phyloP scores from a whole-genome alignment of 2,888 invertebrate species.

The Leptinotarsa tumamoca region DNA sequence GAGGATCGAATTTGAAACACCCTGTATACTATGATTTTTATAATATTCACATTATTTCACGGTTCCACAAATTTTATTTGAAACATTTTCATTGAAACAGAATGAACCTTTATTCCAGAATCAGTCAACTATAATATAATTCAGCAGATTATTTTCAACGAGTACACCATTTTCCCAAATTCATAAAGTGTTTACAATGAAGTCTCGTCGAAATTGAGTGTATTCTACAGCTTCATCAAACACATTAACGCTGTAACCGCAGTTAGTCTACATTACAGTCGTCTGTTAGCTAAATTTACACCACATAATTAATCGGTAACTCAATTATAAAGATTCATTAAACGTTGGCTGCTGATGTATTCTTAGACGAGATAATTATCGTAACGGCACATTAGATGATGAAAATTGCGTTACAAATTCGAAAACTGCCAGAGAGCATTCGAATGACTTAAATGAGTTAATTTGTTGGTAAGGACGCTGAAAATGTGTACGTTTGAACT shows the following conservation, averaged over 20 bases:
- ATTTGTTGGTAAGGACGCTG: background rate
- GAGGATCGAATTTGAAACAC: too few relatives aligned
- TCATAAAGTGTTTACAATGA: conserved; percentile 4
- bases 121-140: too few relatives aligned
- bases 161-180: too few relatives aligned
- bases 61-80: too few relatives aligned
- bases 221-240: conserved; percentile 52
- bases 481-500: background rate
- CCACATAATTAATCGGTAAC: conserved; percentile 52
- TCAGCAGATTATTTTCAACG: too few relatives aligned
- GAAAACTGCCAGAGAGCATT: conserved; percentile 14
- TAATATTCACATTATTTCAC: too few relatives aligned
- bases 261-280: conserved; percentile 47
- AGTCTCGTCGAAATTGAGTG: conserved; percentile 48
- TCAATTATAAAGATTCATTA: conserved; percentile 51
- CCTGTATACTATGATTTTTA: too few relatives aligned
- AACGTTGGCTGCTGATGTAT: conserved; percentile 35
- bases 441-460: background rate
- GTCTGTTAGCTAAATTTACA: conserved; percentile 52
- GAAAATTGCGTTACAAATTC: conserved; percentile 35
- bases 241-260: conserved; percentile 51
- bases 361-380: conserved; percentile 36
- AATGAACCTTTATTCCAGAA: too few relatives aligned
- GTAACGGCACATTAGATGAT: conserved; percentile 25
- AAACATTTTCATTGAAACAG: too few relatives aligned